These are phyloP conservation scores for Lipotes vexillifer DNA, from an alignment of 2,113 vertebrate genomes.

Conservation along the genomic window DNA sequence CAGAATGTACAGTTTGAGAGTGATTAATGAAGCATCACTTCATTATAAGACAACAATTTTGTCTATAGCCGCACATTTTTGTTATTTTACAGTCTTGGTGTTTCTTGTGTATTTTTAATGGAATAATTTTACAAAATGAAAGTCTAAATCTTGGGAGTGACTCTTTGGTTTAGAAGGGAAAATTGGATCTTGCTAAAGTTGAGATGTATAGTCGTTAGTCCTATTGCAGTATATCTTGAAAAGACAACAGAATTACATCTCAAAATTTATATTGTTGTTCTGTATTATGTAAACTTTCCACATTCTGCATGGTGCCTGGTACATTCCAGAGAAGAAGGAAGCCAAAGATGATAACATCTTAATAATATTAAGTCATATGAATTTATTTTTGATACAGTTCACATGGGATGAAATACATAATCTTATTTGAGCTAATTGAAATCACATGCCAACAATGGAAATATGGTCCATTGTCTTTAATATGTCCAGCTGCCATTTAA, in stretches of 20 bases:
- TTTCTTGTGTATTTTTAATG: not conserved
- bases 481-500: not conserved
- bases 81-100: not conserved
- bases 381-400: constrained; percentile 24
- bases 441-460: constrained; percentile 32
- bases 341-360: constrained; percentile 19
- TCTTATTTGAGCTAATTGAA: constrained; percentile 49
- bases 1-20: not conserved
- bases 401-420: constrained; percentile 15
- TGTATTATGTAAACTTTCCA: not conserved
- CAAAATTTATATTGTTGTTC: not conserved
- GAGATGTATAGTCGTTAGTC: not conserved
- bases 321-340: not conserved
- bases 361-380: constrained; percentile 15
- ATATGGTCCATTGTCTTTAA: constrained; percentile 21
- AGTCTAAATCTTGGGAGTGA: constrained; percentile 14
- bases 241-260: constrained; percentile 34
- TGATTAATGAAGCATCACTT: not conserved
- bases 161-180: constrained; percentile 42
- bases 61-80: not conserved
- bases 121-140: constrained; percentile 26
- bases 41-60: not conserved
- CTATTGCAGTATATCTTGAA: not conserved
- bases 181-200: constrained; percentile 19
- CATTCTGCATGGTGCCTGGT: not conserved